A percentile compares a stretch with the other conserved stretches of the same genome.
Conservation (phyloP, 2,888 invertebrate genomes). For the Idaea straminata region DNA sequence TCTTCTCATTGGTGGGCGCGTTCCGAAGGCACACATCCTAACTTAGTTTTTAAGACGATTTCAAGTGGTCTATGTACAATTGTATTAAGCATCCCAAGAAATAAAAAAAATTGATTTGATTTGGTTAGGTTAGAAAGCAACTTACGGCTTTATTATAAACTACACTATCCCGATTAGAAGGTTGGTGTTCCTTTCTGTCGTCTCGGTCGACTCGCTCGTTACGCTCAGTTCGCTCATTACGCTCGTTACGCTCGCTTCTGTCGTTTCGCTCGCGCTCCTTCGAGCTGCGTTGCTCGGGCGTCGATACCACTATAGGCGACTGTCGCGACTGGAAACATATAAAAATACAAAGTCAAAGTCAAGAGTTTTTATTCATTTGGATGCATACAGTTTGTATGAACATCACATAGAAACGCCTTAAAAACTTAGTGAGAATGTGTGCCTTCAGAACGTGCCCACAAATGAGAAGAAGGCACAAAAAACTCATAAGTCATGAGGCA, state of each 20-base stretch:
- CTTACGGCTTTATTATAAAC: slow-evolving; percentile 66
- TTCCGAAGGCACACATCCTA: too few species aligned
- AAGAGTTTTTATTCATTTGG: background rate
- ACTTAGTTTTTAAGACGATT: too few species aligned
- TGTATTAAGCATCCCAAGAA: too few species aligned
- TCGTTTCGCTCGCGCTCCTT: slow-evolving; percentile 57
- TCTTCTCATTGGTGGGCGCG: too few species aligned
- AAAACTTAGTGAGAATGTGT: too few species aligned
- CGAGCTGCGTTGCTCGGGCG: slow-evolving; percentile 63
- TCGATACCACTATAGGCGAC: slow-evolving; percentile 55
- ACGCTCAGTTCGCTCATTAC: slow-evolving; percentile 28
- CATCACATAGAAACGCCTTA: too few species aligned
- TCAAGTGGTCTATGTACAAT: too few species aligned
- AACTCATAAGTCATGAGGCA: too few species aligned
- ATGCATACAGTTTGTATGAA: too few species aligned
- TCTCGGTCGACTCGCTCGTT: slow-evolving; percentile 34
- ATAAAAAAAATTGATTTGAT: slow-evolving; percentile 18
- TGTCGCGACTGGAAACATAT: slow-evolving; percentile 57
- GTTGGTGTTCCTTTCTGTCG: slow-evolving; percentile 52
- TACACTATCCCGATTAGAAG: slow-evolving; percentile 58
- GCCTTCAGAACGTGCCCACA: too few species aligned
- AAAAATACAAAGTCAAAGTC: too few species aligned
- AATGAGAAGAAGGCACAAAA: too few species aligned
- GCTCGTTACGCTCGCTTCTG: slow-evolving; percentile 37
- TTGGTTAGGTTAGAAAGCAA: slow-evolving; percentile 18